A percentile compares a stretch with the other conserved stretches of the same genome.
phyloP scores from a whole-genome alignment of 2,113 vertebrate species.

The Capreolus pygargus region DNA sequence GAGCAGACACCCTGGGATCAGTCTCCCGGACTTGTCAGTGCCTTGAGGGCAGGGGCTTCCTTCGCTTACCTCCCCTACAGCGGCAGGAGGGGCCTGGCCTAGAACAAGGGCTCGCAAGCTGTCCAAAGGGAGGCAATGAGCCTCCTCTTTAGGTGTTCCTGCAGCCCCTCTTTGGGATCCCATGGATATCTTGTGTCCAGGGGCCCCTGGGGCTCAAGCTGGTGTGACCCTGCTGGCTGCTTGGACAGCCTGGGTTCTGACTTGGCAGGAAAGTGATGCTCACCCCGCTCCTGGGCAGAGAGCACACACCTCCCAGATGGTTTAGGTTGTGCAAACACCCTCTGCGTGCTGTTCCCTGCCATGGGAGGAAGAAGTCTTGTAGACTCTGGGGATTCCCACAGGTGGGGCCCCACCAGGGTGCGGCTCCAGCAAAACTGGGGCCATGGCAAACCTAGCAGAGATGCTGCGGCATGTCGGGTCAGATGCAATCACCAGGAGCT shows the following conservation, averaged over 20 bases:
- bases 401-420: conserved; percentile 44
- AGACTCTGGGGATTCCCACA: conserved; percentile 48
- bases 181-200: not conserved
- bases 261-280: not conserved
- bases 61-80: not conserved
- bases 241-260: not conserved
- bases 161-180: not conserved
- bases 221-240: not conserved
- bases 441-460: conserved; percentile 1
- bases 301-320: not conserved
- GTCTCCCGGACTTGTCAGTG: too few relatives aligned
- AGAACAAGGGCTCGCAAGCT: not conserved
- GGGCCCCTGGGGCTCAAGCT: not conserved
- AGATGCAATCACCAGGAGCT: not conserved
- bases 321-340: not conserved
- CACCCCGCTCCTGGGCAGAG: not conserved
- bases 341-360: not conserved
- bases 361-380: not conserved
- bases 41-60: not conserved
- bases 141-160: not conserved
- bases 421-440: not conserved
- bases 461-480: not conserved
- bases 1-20: not conserved
- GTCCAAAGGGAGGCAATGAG: rapidly evolving
- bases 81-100: not conserved